Base-by-base conservation (phyloP, 2,797 vertebrate species). In the Hybognathus amarus region DNA sequence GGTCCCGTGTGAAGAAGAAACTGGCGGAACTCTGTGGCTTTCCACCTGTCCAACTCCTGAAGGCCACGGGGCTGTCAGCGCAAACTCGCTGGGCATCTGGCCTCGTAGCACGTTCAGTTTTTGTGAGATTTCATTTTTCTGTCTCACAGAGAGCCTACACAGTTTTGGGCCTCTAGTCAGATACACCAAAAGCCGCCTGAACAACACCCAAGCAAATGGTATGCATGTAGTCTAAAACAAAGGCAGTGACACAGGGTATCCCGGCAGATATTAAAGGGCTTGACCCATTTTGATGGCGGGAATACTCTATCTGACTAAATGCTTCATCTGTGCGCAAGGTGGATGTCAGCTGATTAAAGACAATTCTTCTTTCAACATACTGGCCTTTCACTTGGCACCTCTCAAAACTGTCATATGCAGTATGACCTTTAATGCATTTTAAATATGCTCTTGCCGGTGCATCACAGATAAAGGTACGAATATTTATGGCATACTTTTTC, bases 401-500 rank as follows among this genome's bases (percentile, higher is more conserved):
- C 20, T 87, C 87, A 82, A 85, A 85, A 68, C 80, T 61, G 11
- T 87, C 36, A 83, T 86, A 87, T 5, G 69, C 20, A 71, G 15
- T 75, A 80, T 88, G 87, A 71, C 38, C 24, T 61, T 88, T 85
- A n/a, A 85, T 85, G 45, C 79, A 85, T 66, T 87, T 89, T 6
- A 86, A 71, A 63, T 82, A 86, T 33, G 84, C 75, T 77, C 79
- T 67, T 67, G 86, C 85, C 68, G 77, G 86, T 18, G 73, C 80
- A 76, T 87, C 80, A 79, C 88, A 87, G 18, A 88, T 42, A 12
- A 88, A 42, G 12, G 79, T 83, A 33, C 73, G 15, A 69, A 84
- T 71, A 59, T 70, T 40, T 20, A 87, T 69, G 18, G 22, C 52
- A 69, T 77, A 87, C 22, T 80, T 85, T 22, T 83, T 42, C 9